phyloP scores from a whole-genome alignment of 2,888 invertebrate genomes.

The Blastobasis adustella region DNA sequence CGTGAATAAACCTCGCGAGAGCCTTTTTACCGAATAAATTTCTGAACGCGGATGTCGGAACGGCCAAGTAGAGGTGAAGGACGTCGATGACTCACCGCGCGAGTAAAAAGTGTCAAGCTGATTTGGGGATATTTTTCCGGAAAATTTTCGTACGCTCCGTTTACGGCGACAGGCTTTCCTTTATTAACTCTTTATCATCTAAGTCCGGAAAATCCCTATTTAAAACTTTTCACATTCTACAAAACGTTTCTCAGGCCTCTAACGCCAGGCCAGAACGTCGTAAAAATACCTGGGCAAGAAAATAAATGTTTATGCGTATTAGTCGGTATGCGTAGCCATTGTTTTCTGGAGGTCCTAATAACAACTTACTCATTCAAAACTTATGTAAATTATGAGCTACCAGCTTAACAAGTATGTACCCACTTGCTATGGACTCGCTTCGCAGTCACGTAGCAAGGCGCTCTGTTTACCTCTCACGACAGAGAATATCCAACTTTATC shows the following conservation, averaged over 20 bases:
- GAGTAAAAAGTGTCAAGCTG: slow-evolving; percentile 36
- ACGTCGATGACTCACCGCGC: slow-evolving; percentile 55
- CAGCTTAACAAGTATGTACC: slow-evolving; percentile 5
- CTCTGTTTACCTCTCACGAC: slow-evolving; percentile 3
- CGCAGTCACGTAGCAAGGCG: slow-evolving; percentile 9
- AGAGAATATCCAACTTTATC: slow-evolving; percentile 11
- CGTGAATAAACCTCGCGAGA: slow-evolving; percentile 29
- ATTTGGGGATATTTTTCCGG: too few species aligned
- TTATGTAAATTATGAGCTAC: slow-evolving; percentile 1
- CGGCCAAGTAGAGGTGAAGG: slow-evolving; percentile 55
- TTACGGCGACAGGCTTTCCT: too few species aligned
- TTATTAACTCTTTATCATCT: too few species aligned
- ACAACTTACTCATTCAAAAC: neutral
- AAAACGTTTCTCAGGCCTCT: too few species aligned
- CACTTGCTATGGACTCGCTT: slow-evolving; percentile 6
- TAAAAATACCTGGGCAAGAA: slow-evolving; percentile 3
- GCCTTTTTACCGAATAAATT: slow-evolving; percentile 39
- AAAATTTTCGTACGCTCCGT: too few species aligned
- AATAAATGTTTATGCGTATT: neutral
- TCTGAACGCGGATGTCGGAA: slow-evolving; percentile 55
- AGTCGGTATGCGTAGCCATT: neutral
- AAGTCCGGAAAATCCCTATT: too few species aligned
- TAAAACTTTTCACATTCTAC: too few species aligned
- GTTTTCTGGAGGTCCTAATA: neutral
- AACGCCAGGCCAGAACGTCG: too few species aligned